Evolutionary conservation across 2,113 vertebrate species (phyloP), one percentile per base, ranked within the genome.

Genomic region (Toxotes jaculatrix): DNA sequence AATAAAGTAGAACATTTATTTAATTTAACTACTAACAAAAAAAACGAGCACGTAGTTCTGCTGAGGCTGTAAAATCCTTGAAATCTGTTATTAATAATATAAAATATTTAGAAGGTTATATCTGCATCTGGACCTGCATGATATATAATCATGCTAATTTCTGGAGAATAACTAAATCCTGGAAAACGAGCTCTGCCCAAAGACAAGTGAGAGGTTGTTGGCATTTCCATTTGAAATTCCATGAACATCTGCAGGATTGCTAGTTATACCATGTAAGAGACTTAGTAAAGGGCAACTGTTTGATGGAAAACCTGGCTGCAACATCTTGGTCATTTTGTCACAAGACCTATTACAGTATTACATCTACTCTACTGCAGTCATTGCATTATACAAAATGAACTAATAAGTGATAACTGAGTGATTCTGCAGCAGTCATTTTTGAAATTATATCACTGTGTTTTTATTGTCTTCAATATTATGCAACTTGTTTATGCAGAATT

Each of bases 151-250:
- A 49, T 60, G 32, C 43, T n/a, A 32, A 21, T 40, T 3, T 13
- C 38, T 51, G 14, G 12, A 60, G 36, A 42, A 53, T 42, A n/a
- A 8, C 6, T 32, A 55, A 21, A 51, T n/a, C 4, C 14, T 21
- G 14, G 14, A 5, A 64, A 63, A 56, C 45, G 2, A 43, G 45
- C 43, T 21, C 42, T 21, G 17, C 4, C 43, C 11, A 45, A n/a
- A 32, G 47, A 32, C 31, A 23, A 55, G 47, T 31, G 57, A 27
- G 53, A 19, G 12, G 23, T 36, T 53, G 11, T 38, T 79, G 45
- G 45, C 56, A 60, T 40, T 78, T 40, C n/a, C n/a, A 27, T 74
- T 21, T 66, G 6, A 72, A 79, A 72, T 47, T 7, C 23, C 11
- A 34, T 43, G 12, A 60, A 12, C 21, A 63, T 43, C 13, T 55